Conservation (phyloP, 2,888 invertebrate species). For the Papilio elwesi region DNA sequence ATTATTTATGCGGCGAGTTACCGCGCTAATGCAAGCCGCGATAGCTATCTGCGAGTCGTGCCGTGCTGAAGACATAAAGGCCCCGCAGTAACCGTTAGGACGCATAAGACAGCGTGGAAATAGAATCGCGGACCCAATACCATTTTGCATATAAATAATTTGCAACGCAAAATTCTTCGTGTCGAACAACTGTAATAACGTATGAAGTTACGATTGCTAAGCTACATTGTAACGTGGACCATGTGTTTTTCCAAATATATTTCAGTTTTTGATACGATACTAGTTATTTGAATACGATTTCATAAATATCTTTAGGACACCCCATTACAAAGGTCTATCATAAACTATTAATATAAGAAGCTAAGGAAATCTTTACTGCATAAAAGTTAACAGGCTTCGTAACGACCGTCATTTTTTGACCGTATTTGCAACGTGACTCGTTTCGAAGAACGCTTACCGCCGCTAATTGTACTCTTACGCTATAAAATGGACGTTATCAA, state of each 20-base stretch:
- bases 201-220: not conserved
- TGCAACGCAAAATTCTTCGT: slow-evolving; percentile 6
- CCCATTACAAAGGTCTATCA: too few species aligned
- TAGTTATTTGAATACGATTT: too few species aligned
- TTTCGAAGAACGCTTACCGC: slow-evolving; percentile 24
- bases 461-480: slow-evolving; percentile 35
- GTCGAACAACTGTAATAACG: not conserved
- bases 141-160: slow-evolving; percentile 33
- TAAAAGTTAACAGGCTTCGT: slow-evolving; percentile 26
- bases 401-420: slow-evolving; percentile 26
- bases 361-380: slow-evolving; percentile 14
- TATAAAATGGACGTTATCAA: slow-evolving; percentile 37
- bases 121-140: slow-evolving; percentile 19
- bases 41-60: slow-evolving; percentile 33
- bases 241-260: too few species aligned
- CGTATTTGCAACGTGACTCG: slow-evolving; percentile 6
- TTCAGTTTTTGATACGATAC: too few species aligned
- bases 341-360: not conserved
- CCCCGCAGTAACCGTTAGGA: slow-evolving; percentile 30
- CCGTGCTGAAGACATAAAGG: slow-evolving; percentile 32
- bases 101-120: slow-evolving; percentile 28
- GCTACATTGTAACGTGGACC: too few species aligned
- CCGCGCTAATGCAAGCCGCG: slow-evolving; percentile 32
- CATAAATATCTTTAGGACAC: not conserved
- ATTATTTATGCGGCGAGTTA: slow-evolving; percentile 30